Percentiles rank a stretch among this genome's conserved stretches.
Conservation (phyloP, 2,888 invertebrate genomes). For the Hartigia nigra region DNA sequence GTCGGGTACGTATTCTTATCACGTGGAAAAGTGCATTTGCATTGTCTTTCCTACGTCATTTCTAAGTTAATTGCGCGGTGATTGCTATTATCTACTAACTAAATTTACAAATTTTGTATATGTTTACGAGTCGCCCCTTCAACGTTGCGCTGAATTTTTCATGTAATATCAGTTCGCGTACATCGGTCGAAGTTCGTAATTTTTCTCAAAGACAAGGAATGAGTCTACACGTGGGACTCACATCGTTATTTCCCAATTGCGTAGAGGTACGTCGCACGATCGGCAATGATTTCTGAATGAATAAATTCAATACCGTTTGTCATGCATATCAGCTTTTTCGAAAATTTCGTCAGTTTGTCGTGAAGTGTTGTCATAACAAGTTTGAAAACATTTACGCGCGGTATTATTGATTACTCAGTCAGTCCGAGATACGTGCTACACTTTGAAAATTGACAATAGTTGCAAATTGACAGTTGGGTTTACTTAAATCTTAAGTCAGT, state of each 20-base stretch:
- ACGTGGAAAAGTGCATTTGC: not conserved
- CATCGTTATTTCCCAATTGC: not conserved
- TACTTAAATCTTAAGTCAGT: not conserved
- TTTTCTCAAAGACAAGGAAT: not conserved
- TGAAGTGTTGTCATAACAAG: not conserved
- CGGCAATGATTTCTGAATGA: not conserved
- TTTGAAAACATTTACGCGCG: not conserved
- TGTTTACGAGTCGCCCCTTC: not conserved
- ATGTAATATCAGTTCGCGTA: not conserved
- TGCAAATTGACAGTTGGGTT: not conserved
- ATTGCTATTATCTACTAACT: not conserved
- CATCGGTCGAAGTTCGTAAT: not conserved
- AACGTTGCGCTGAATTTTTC: not conserved
- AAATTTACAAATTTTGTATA: not conserved
- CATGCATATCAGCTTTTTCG: not conserved
- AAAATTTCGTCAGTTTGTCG: not conserved
- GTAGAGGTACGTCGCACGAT: not conserved
- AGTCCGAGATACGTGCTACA: no score
- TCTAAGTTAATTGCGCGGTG: not conserved
- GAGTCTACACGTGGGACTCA: not conserved
- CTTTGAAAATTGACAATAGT: not conserved
- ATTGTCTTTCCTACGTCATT: not conserved
- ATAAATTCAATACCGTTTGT: not conserved
- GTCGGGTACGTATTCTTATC: not conserved
- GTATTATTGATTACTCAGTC: no score